A percentile compares a stretch with the other conserved stretches of the same genome.
Evolutionary conservation across 2,113 vertebrate genomes (phyloP).

Genomic region (Tupaia chinensis): DNA sequence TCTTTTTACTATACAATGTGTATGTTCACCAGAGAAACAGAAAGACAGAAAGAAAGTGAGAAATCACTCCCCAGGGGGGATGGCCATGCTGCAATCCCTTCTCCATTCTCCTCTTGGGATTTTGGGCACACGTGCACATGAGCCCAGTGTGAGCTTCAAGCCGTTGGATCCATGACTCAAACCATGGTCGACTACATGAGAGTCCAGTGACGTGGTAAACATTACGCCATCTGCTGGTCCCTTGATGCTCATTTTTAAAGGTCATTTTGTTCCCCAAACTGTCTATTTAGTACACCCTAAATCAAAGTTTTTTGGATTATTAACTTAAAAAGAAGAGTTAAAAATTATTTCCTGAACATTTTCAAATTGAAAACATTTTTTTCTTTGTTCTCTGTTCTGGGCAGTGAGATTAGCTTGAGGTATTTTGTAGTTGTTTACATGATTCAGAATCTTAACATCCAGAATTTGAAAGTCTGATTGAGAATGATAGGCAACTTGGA

Average conservation of each 20-base stretch:
- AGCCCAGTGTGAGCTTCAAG: too few relatives aligned
- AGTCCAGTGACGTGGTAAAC: too few relatives aligned
- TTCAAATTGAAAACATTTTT: not conserved
- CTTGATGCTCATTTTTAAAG: slow-evolving; percentile 13
- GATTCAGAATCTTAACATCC: not conserved
- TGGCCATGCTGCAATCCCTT: too few relatives aligned
- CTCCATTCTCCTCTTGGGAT: too few relatives aligned
- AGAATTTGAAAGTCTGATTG: not conserved
- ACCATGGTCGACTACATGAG: too few relatives aligned
- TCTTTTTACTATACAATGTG: too few relatives aligned
- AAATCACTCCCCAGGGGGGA: too few relatives aligned
- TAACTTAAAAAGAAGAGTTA: slow-evolving; percentile 2
- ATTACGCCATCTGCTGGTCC: too few relatives aligned
- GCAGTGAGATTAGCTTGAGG: not conserved
- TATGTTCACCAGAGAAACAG: too few relatives aligned
- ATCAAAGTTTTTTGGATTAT: not conserved
- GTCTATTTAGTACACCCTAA: not conserved
- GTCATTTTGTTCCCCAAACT: not conserved
- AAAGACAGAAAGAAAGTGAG: too few relatives aligned
- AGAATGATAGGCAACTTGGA: not conserved
- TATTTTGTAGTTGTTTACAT: not conserved
- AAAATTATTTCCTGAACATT: slow-evolving; percentile 27
- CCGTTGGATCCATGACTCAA: too few relatives aligned
- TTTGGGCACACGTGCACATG: too few relatives aligned
- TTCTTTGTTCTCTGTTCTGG: not conserved